Evolutionary conservation across 2,888 invertebrate genomes (phyloP).

Genomic region (Aleiodes alternator): DNA sequence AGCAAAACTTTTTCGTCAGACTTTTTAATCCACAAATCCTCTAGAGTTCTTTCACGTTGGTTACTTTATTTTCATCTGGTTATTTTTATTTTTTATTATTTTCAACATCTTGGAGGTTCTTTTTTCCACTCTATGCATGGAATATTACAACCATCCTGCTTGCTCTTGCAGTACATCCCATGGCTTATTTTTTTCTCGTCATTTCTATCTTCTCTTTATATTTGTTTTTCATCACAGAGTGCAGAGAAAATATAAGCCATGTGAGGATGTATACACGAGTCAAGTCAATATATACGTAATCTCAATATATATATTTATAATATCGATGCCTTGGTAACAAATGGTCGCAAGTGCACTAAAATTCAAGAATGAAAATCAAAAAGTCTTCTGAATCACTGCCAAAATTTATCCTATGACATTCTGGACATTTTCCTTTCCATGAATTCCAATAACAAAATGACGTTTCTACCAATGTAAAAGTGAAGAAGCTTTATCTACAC

Average conservation of each 20-base stretch:
- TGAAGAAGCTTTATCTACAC: no score
- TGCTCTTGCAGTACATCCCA: conserved; percentile 39
- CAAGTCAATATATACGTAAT: conserved; percentile 30
- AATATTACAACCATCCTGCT: conserved; percentile 1
- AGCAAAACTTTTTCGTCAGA: conserved; percentile 48
- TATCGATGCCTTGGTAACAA: neutral
- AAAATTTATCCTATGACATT: no score
- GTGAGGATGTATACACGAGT: neutral
- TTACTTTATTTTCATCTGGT: conserved; percentile 18
- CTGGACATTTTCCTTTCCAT: no score
- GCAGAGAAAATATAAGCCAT: conserved; percentile 4
- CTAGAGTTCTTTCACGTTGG: conserved; percentile 45
- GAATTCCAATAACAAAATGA: no score
- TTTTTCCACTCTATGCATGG: conserved; percentile 25
- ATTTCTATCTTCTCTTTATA: conserved; percentile 43
- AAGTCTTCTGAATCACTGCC: no score
- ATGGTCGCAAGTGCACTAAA: no score
- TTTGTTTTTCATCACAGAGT: conserved; percentile 43
- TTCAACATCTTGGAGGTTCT: conserved; percentile 31
- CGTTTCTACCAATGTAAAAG: no score
- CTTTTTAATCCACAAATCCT: conserved; percentile 53
- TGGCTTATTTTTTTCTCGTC: neutral
- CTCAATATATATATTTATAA: conserved; percentile 49
- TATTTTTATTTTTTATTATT: conserved; percentile 36
- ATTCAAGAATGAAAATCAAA: no score